Base-by-base conservation (phyloP, 2,113 vertebrate genomes). In the Maccullochella peelii region DNA sequence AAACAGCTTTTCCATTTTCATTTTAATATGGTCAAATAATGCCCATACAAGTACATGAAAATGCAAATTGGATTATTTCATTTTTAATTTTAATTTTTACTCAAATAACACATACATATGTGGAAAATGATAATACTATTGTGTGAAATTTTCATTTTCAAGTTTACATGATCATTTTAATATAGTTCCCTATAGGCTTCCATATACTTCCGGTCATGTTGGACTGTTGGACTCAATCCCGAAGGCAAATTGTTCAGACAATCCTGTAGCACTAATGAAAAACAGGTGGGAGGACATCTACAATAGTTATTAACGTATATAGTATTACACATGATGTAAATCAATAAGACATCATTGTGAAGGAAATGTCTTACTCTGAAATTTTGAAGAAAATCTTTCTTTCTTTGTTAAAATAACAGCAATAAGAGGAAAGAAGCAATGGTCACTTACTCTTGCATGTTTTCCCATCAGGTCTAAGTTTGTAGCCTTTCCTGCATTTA, bases 391-490 rank as follows among this genome's bases (percentile, higher is more conserved):
- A 59, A 59, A 6, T 54, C 1, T 40, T 18, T 15, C 30, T 77
- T 15, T 14, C 44, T 30, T 55, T 62, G 12, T 61, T 50, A 11
- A 11, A 27, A 20, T 70, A 12, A 38, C 2, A 55, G 7, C 8
- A 11, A 40, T 11, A 20, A 38, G 6, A 50, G 1, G 12, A 74
- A 66, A 69, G 9, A 18, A 58, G 14, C 8, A 58, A 8, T 18
- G n/a, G 6, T 30, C 6, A 38, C 84, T 83, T 76, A 87, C 84
- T 85, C 2, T 83, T 40, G 38, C 86, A 88, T 0, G 88, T 97
- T 90, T 96, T 97, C 77, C 96, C 91, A 88, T 97, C 97, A 30
- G 95, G 93, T 69, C 95, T 96, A 84, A 97, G 95, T 30, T 73
- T 94, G 84, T 94, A 97, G 9, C 97, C 96, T 44, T 73, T 36